Conservation (phyloP, 2,113 vertebrate species). For the Limanda limanda region DNA sequence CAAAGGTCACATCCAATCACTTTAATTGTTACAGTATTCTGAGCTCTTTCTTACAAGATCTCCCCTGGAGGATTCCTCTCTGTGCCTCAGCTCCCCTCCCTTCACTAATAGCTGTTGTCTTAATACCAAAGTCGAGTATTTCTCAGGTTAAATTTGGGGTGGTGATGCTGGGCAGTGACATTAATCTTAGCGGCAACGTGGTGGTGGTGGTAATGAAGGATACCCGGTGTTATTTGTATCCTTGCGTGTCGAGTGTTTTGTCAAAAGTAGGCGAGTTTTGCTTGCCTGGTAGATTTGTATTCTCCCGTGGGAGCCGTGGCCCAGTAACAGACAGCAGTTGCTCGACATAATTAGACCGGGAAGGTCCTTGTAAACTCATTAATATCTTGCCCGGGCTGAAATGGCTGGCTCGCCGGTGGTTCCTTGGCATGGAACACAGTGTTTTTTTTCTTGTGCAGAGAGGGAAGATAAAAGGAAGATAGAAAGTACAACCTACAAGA, state of each 20-base stretch:
- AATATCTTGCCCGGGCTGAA: slow-evolving; percentile 81
- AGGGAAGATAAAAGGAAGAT: slow-evolving; percentile 16
- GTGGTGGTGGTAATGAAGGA: slow-evolving; percentile 72
- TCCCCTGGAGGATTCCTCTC: slow-evolving; percentile 17
- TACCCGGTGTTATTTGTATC: slow-evolving; percentile 77
- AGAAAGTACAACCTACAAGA: slow-evolving; percentile 29
- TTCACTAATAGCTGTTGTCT: slow-evolving; percentile 60
- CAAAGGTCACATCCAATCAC: slow-evolving; percentile 68
- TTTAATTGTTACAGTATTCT: slow-evolving; percentile 47
- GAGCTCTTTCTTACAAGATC: slow-evolving; percentile 25
- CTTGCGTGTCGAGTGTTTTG: slow-evolving; percentile 82
- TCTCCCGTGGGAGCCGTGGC: slow-evolving; percentile 80
- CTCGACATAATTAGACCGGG: slow-evolving; percentile 86
- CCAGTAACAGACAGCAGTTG: slow-evolving; percentile 85
- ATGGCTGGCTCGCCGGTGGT: slow-evolving; percentile 57
- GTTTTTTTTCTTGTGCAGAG: slow-evolving; percentile 14
- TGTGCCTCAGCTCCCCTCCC: slow-evolving; percentile 26
- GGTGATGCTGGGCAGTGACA: slow-evolving; percentile 51
- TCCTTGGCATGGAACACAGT: slow-evolving; percentile 37
- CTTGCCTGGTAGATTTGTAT: slow-evolving; percentile 83
- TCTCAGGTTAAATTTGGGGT: slow-evolving; percentile 80
- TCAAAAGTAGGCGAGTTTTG: slow-evolving; percentile 85
- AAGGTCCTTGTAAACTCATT: slow-evolving; percentile 86
- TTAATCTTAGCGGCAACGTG: slow-evolving; percentile 60
- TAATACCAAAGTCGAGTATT: slow-evolving; percentile 65